phyloP scores from a whole-genome alignment of 1,140 invertebrate genomes.

The Chironomus tepperi region DNA sequence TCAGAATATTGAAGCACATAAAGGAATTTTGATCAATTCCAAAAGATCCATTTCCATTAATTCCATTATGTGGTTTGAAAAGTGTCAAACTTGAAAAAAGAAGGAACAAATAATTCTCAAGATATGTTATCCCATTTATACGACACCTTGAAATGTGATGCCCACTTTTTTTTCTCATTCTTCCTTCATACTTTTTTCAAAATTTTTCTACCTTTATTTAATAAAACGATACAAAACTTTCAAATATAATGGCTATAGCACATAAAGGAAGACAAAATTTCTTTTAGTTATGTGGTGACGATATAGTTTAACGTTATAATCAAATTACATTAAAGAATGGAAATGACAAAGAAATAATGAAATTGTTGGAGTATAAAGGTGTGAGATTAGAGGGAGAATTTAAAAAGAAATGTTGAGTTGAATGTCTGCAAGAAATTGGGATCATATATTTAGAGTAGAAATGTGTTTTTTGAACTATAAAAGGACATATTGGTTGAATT shows the following conservation, averaged over 20 bases:
- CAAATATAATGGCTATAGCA: neutral
- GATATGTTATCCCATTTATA: neutral
- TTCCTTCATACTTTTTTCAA: neutral
- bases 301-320: neutral
- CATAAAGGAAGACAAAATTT: neutral
- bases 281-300: neutral
- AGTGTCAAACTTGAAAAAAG: constrained; percentile 3
- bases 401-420: no score
- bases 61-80: neutral
- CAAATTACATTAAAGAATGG: neutral
- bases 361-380: neutral
- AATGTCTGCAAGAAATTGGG: no score
- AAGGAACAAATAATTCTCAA: neutral
- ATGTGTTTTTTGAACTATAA: no score
- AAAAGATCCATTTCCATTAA: neutral
- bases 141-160: constrained; percentile 11
- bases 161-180: neutral
- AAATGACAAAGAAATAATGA: neutral
- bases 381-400: neutral
- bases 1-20: neutral
- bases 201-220: neutral
- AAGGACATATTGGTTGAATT: no score
- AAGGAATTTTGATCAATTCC: constrained; percentile 2
- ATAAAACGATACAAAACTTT: neutral
- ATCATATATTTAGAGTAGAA: no score